These are phyloP conservation scores for Calliopum simillimum DNA, from an alignment of 2,888 invertebrate genomes.

Conservation along the genomic window DNA sequence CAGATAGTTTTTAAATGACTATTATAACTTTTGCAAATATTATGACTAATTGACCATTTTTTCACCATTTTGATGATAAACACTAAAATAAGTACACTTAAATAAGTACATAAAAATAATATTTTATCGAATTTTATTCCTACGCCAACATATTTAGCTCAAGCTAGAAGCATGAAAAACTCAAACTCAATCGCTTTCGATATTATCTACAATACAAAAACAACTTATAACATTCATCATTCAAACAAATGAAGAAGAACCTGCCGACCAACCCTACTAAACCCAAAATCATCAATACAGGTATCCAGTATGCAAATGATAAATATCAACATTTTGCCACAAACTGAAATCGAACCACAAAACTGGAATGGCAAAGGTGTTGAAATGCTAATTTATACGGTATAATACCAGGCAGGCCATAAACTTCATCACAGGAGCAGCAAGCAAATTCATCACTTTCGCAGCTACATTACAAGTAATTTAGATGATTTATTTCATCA, in stretches of 20 bases:
- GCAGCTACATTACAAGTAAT: not conserved
- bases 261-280: not conserved
- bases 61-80: too few species aligned
- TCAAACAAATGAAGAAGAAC: not conserved
- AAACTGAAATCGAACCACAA: not conserved
- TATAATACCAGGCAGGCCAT: not conserved
- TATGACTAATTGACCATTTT: too few species aligned
- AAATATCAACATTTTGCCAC: not conserved
- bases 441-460: not conserved
- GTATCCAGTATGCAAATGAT: not conserved
- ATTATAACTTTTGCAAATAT: too few species aligned
- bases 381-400: not conserved
- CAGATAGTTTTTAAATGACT: too few species aligned
- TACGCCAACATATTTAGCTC: too few species aligned
- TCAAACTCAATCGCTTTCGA: too few species aligned
- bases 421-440: not conserved
- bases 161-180: too few species aligned
- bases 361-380: slow-evolving; percentile 6
- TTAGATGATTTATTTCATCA: not conserved
- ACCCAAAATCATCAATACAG: not conserved
- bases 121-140: too few species aligned
- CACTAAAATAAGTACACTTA: too few species aligned
- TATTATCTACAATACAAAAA: too few species aligned
- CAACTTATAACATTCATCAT: not conserved
- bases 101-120: too few species aligned